Evolutionary conservation across 2,113 vertebrate species (phyloP).

Genomic region (Epinephelus moara): DNA sequence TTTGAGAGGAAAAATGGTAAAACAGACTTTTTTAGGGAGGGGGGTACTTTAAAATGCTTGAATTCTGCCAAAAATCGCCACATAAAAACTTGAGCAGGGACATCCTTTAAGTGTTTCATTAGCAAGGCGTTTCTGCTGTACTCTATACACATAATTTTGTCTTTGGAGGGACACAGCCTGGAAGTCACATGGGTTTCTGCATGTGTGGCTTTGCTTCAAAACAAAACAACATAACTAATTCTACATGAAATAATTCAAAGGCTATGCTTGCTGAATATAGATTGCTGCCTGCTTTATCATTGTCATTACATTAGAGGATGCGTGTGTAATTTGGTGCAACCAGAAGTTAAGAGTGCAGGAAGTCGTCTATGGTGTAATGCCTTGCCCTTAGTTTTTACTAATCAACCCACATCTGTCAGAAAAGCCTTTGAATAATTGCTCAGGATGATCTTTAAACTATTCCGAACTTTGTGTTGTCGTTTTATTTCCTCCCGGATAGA

Average conservation of each 20-base stretch:
- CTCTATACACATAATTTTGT: neutral
- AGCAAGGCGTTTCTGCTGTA: neutral
- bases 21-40: neutral
- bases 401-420: neutral
- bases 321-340: neutral
- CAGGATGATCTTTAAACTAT: neutral
- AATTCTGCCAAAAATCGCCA: neutral
- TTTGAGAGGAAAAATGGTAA: constrained; percentile 15
- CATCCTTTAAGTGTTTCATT: no score
- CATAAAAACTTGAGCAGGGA: neutral
- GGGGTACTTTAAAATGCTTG: constrained; percentile 13
- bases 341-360: neutral
- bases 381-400: neutral
- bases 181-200: neutral
- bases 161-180: neutral
- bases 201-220: constrained; percentile 8
- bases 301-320: neutral
- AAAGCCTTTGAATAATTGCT: neutral
- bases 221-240: constrained; percentile 23
- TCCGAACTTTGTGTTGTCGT: neutral
- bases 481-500: neutral
- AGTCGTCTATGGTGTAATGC: neutral
- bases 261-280: neutral
- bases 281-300: constrained; percentile 19
- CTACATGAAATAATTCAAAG: constrained; percentile 33